Conservation (phyloP, 1,140 invertebrate species). For the Sarcophaga peregrina region DNA sequence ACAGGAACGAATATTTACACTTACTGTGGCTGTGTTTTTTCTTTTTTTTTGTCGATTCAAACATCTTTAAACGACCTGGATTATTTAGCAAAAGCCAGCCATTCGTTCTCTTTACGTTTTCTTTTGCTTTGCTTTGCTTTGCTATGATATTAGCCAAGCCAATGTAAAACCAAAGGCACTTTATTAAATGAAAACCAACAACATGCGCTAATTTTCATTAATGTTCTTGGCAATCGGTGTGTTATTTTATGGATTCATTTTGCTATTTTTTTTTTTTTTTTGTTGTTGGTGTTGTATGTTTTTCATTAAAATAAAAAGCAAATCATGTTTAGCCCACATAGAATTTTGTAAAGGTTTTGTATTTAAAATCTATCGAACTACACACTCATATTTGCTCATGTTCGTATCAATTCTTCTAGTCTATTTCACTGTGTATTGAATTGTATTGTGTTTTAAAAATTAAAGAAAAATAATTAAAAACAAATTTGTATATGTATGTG, state of each 20-base stretch:
- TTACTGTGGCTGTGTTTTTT: too few relatives aligned
- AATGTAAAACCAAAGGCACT: too few relatives aligned
- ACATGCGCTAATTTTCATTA: too few relatives aligned
- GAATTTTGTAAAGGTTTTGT: neutral
- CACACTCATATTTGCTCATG: neutral
- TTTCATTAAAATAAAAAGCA: neutral
- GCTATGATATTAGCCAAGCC: too few relatives aligned
- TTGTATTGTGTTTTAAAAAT: neutral
- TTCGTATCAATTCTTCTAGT: neutral
- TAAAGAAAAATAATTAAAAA: neutral
- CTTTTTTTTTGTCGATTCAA: neutral
- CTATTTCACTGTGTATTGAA: neutral
- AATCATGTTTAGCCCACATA: slow-evolving; percentile 14
- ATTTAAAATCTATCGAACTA: neutral
- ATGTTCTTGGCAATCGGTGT: too few relatives aligned
- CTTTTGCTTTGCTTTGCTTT: too few relatives aligned
- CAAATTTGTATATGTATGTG: neutral
- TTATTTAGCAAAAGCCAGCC: neutral
- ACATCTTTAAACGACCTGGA: neutral
- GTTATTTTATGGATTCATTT: too few relatives aligned
- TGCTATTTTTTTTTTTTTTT: neutral
- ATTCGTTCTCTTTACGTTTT: too few relatives aligned
- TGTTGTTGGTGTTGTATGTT: neutral
- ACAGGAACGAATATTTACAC: neutral
- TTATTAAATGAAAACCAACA: too few relatives aligned